Conservation (phyloP, 2,113 vertebrate genomes). For the Tenebrosternarchus preto region DNA sequence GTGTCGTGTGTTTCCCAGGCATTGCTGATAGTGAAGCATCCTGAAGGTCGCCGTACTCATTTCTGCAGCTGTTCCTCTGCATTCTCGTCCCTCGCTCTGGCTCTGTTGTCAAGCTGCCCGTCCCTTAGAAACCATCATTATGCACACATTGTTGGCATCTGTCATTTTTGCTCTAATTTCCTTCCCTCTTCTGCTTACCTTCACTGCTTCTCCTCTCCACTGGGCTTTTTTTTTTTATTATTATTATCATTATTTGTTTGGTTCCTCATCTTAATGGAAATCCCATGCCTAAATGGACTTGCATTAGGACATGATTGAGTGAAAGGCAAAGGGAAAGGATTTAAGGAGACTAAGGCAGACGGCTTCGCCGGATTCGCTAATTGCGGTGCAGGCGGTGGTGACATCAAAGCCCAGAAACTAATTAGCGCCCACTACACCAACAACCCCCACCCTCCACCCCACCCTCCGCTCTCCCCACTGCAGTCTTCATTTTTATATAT, state of each 20-base stretch:
- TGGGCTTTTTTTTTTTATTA: background rate
- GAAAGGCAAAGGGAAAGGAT: constrained; percentile 59
- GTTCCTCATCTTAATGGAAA: constrained; percentile 65
- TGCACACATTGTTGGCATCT: constrained; percentile 5
- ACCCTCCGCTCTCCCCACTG: constrained; percentile 10
- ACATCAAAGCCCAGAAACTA: constrained; percentile 75
- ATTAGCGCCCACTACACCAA: constrained; percentile 62
- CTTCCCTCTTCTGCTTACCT: constrained; percentile 19
- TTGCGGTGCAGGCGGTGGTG: constrained; percentile 63
- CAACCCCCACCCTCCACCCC: background rate
- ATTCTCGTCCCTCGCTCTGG: constrained; percentile 15
- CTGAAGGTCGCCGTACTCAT: constrained; percentile 36
- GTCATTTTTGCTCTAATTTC: constrained; percentile 41
- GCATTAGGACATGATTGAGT: constrained; percentile 65
- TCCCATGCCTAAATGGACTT: constrained; percentile 65
- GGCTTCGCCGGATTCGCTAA: constrained; percentile 66
- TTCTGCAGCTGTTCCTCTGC: constrained; percentile 45
- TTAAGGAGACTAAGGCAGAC: constrained; percentile 71
- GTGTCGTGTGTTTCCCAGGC: background rate
- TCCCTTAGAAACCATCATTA: constrained; percentile 16
- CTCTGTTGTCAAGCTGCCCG: background rate
- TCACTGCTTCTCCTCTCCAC: background rate
- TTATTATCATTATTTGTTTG: constrained; percentile 36
- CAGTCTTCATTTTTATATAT: constrained; percentile 67
- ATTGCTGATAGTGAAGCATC: constrained; percentile 46